Evolutionary conservation across 2,113 vertebrate species (phyloP).

Genomic region (Monopterus albus): DNA sequence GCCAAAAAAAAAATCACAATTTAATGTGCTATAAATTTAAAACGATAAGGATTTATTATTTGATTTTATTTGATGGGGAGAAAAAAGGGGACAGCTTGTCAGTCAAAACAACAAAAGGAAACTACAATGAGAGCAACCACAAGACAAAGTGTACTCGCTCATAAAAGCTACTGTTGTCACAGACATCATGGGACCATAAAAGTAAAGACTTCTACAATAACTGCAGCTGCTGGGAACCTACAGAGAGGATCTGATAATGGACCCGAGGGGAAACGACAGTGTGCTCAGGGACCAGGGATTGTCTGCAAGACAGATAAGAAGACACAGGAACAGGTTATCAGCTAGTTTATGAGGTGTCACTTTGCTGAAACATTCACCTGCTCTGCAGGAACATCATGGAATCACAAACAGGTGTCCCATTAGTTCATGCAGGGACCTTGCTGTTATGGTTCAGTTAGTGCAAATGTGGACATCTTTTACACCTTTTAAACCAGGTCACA

Average conservation of each 20-base stretch:
- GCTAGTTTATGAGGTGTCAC: constrained; percentile 76
- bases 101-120: constrained; percentile 23
- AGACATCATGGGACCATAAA: constrained; percentile 65
- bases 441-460: constrained; percentile 36
- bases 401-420: constrained; percentile 30
- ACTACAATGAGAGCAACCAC: constrained; percentile 13
- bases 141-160: constrained; percentile 43
- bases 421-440: constrained; percentile 23
- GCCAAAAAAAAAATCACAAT: not conserved
- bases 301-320: constrained; percentile 79
- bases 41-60: not conserved
- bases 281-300: constrained; percentile 74
- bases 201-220: constrained; percentile 61
- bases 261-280: constrained; percentile 73
- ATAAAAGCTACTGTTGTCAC: constrained; percentile 65
- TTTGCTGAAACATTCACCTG: constrained; percentile 73
- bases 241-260: constrained; percentile 77
- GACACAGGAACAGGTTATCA: constrained; percentile 77
- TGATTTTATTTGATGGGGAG: not conserved
- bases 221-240: constrained; percentile 60
- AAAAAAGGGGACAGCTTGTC: not conserved
- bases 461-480: not conserved
- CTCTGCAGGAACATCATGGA: constrained; percentile 40
- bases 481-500: constrained; percentile 9
- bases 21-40: not conserved